A percentile compares a stretch with the other conserved stretches of the same genome.
phyloP scores from a whole-genome alignment of 2,888 invertebrate species.

The Hydriomena furcata region DNA sequence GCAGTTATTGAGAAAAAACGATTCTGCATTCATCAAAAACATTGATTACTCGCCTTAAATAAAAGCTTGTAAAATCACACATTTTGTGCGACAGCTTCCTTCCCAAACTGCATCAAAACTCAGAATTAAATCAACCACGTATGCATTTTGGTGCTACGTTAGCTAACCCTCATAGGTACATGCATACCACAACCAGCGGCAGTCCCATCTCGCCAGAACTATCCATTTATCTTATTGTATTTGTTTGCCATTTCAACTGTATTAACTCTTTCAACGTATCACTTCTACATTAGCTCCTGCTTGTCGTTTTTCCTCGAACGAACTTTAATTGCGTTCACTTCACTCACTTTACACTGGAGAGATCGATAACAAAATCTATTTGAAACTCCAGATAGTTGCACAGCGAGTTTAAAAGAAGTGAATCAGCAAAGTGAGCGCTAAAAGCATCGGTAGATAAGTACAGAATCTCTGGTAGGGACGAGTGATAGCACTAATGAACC shows the following conservation, averaged over 20 bases:
- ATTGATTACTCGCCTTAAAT: too few relatives aligned
- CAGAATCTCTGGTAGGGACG: constrained; percentile 57
- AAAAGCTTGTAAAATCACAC: too few relatives aligned
- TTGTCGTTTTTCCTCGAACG: constrained; percentile 26
- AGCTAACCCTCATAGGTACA: too few relatives aligned
- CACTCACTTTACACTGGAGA: constrained; percentile 37
- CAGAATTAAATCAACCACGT: too few relatives aligned
- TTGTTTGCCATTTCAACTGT: constrained; percentile 15
- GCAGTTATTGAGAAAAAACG: too few relatives aligned
- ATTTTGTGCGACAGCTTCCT: neutral
- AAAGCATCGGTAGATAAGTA: constrained; percentile 74
- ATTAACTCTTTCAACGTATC: constrained; percentile 15
- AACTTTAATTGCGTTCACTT: constrained; percentile 39
- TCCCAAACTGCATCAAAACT: neutral
- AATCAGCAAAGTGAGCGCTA: constrained; percentile 66
- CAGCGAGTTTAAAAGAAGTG: constrained; percentile 50
- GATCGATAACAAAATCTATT: constrained; percentile 55
- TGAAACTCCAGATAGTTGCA: constrained; percentile 42
- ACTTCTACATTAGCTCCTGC: constrained; percentile 11
- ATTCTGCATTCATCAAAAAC: too few relatives aligned
- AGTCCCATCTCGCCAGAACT: too few relatives aligned
- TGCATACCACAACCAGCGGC: too few relatives aligned
- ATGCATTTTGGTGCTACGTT: too few relatives aligned
- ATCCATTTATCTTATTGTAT: constrained; percentile 13
- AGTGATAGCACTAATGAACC: constrained; percentile 80